These are phyloP conservation scores for Potamarius usumacintae DNA, from an alignment of 2,113 vertebrate species.

Conservation along the genomic window DNA sequence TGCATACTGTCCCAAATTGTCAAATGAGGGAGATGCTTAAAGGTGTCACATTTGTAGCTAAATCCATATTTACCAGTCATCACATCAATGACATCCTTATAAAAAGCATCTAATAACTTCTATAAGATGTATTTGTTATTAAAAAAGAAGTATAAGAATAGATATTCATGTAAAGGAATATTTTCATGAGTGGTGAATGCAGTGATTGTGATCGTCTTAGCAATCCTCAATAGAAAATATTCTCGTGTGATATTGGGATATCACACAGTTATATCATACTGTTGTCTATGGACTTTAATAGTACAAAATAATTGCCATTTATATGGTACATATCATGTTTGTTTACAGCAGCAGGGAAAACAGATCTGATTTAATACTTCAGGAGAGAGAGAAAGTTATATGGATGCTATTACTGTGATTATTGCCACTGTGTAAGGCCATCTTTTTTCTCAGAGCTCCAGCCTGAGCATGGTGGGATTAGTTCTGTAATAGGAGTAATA, in stretches of 20 bases:
- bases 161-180: not conserved
- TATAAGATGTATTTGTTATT: not conserved
- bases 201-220: not conserved
- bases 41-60: not conserved
- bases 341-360: not conserved
- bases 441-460: constrained; percentile 18
- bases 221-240: too few relatives aligned
- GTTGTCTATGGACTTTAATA: not conserved
- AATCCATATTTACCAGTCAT: not conserved
- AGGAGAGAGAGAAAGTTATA: not conserved
- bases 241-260: not conserved
- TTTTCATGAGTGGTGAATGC: not conserved
- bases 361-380: not conserved
- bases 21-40: not conserved
- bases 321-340: not conserved
- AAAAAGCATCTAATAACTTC: not conserved
- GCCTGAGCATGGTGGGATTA: constrained; percentile 16
- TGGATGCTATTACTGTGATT: constrained; percentile 22
- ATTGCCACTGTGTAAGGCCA: constrained; percentile 24
- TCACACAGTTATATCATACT: not conserved
- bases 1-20: not conserved
- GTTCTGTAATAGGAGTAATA: constrained; percentile 29
- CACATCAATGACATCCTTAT: not conserved
- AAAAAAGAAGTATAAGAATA: not conserved
- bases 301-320: not conserved